Base-by-base conservation (phyloP, 1,140 invertebrate genomes). In the Diploscapter pachys region DNA sequence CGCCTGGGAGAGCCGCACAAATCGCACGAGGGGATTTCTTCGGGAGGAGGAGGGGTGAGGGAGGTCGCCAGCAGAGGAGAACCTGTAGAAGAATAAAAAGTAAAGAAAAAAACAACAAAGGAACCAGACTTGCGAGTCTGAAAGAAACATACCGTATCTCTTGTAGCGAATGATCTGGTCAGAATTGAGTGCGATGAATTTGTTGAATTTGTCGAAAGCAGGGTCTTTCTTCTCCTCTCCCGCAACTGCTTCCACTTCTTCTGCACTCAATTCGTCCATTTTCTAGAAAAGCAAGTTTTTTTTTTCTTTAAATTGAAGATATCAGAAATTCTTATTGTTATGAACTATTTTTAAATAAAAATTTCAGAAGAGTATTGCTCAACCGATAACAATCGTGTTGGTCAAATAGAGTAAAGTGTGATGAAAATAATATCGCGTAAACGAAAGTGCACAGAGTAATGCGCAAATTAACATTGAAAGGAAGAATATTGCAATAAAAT, bases 121-220 rank as follows among this genome's bases (percentile, higher is more conserved):
- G 31, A 31, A 31, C 31, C 31, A 31, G 31, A 31, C 31, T 31
- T 31, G 31, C 31, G 1, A 31, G 31, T 31, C 31, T 31, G 31
- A 70, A 48, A 9, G 54, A n/a, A 52, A 52, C 53, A 57, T 6
- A 5, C 73, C 73, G 64, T 89, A 90, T 82, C 90, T 89, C 53
- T 92, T 88, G 86, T 96, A 96, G n/a, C 91, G 88, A 56, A 96
- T 83, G 66, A 96, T 90, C 66, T 83, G 82, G 48, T 83, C 73
- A 0, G 80, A 65, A 50, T 81, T 72, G 56, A 64, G 61, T 13
- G 63, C 55, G 51, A 83, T 63, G 31, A 78, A 67, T 3, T 61
- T 69, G 55, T 64, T 73, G 62, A 76, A 76, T n/a, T 59, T 59
- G 8, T 76, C 68, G 52, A 76, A 75, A n/a, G 63, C 66, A 5